These are phyloP conservation scores for Sparus aurata DNA, from an alignment of 2,797 vertebrate genomes.

Conservation along the genomic window DNA sequence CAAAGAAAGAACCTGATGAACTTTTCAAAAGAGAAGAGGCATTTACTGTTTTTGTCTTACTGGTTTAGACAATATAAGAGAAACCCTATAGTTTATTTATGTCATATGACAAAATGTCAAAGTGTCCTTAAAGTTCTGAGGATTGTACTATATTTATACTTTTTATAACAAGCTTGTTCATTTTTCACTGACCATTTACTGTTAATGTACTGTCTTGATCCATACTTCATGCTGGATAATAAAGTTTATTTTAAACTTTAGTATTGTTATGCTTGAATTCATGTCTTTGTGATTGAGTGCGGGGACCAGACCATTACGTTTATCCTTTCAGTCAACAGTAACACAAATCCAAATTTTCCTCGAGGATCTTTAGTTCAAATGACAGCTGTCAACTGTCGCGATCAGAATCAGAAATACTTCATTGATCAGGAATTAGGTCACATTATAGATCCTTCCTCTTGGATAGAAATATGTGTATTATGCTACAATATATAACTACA, in stretches of 20 bases:
- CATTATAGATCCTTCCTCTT: no score
- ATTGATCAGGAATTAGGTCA: no score
- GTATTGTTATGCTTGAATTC: conserved; percentile 1
- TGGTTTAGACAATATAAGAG: conserved; percentile 85
- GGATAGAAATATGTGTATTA: no score
- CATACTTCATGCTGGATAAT: conserved; percentile 81
- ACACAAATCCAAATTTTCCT: no score
- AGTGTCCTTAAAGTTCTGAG: conserved; percentile 77
- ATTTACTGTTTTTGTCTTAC: conserved; percentile 84
- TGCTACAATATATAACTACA: no score
- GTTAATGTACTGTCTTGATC: conserved; percentile 77
- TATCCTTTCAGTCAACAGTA: no score
- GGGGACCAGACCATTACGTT: neutral
- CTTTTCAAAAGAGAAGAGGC: conserved; percentile 73
- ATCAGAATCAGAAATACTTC: no score
- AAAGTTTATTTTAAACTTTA: conserved; percentile 73
- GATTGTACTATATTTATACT: conserved; percentile 88
- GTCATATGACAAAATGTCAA: conserved; percentile 78
- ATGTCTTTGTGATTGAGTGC: neutral
- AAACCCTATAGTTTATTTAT: conserved; percentile 82
- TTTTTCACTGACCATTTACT: conserved; percentile 78
- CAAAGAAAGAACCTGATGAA: conserved; percentile 70
- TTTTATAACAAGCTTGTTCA: conserved; percentile 85
- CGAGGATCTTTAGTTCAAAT: neutral
- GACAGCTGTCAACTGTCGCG: neutral